Evolutionary conservation across 2,113 vertebrate genomes (phyloP), one percentile per base, ranked within the genome.

Genomic region (Sylvia atricapilla): DNA sequence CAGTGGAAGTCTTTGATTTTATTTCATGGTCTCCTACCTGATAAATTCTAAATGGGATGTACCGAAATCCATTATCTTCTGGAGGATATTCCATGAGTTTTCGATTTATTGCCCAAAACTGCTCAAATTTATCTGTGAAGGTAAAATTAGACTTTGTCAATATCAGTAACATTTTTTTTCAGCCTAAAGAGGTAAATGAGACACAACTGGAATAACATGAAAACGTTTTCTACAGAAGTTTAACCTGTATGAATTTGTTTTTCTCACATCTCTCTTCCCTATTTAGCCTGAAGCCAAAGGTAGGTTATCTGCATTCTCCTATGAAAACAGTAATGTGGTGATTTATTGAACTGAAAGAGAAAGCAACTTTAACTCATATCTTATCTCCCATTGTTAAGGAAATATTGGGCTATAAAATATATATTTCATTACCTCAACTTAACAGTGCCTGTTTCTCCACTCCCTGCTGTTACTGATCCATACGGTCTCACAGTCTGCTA

Each of bases 81-180:
- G 98, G 97, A 55, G 99, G 95, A 96, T 99, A 99, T 70, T 99
- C 99, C 99, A 99, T 99, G 90, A 99, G 98, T 97, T 99, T 99
- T 94, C 99, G 98, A 97, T 99, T 99, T 98, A 99, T 99, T 90
- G 99, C 99, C 99, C 99, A 99, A 98, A 99, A 99, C 90, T 99
- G 99, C 97, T 99, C 99, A 96, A 99, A 99, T 95, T 99, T 99
- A 97, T 99, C 99, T 99, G 97, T 91, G 94, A 97, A 88, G 50
- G 96, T 64, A 98, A 97, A 97, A 95, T 89, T 75, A 88, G 62
- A 92, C 69, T 56, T 87, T 89, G 92, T 95, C 95, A 95, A 50
- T 74, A 95, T 39, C 70, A 62, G 13, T 37, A 87, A 90, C 5
- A n/a, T 59, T 60, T 10, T 84, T 95, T 89, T 93, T 82, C 35